A percentile compares a stretch with the other conserved stretches of the same genome.
These are phyloP conservation scores for Pantherophis guttatus DNA, from an alignment of 2,113 vertebrate species.

Conservation along the genomic window DNA sequence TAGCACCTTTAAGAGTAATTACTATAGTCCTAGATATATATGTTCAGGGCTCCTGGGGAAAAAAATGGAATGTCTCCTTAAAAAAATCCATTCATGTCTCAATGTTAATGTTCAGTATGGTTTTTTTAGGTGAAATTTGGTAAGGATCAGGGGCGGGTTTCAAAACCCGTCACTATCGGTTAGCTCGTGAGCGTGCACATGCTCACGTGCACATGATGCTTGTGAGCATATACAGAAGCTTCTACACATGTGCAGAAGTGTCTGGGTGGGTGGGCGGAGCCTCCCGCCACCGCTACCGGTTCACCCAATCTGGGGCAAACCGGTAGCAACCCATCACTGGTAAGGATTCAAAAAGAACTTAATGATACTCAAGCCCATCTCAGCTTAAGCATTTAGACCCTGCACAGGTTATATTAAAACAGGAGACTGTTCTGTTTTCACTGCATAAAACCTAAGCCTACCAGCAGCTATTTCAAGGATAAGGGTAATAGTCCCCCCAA, in stretches of 20 bases:
- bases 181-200: no score
- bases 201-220: no score
- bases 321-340: no score
- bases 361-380: background rate
- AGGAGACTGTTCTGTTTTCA: background rate
- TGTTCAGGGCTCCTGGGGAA: background rate
- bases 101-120: background rate
- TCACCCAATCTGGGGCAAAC: no score
- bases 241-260: no score
- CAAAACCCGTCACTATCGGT: no score
- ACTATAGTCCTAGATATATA: background rate
- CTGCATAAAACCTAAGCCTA: background rate
- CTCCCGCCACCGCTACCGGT: no score
- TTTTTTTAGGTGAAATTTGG: background rate
- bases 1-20: background rate
- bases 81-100: background rate
- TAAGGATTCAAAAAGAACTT: background rate
- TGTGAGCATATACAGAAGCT: no score
- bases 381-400: background rate
- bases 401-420: background rate
- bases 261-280: no score
- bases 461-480: constrained; percentile 19
- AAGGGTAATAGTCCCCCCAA: constrained; percentile 23
- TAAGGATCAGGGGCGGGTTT: no score
- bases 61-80: background rate